Evolutionary conservation across 2,113 vertebrate genomes (phyloP).

Genomic region (Python bivittatus): DNA sequence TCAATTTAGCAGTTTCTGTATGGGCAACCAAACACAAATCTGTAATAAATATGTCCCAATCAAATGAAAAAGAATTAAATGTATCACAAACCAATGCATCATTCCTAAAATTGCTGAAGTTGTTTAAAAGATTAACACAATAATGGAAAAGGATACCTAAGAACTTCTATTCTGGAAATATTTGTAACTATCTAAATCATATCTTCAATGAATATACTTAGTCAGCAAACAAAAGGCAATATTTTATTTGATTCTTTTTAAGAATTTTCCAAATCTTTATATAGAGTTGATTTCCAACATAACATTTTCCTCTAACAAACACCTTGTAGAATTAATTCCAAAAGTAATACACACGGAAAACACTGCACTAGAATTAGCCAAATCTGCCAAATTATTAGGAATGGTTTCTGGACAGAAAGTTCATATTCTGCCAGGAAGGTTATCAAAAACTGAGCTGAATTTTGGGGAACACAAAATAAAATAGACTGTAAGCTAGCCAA

Average conservation of each 20-base stretch:
- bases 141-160: slow-evolving; percentile 32
- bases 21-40: slow-evolving; percentile 11
- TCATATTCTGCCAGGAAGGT: not conserved
- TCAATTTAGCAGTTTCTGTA: slow-evolving; percentile 48
- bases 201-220: not conserved
- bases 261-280: not conserved
- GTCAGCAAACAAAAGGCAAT: slow-evolving; percentile 27
- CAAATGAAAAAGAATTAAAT: slow-evolving; percentile 49
- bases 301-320: not conserved
- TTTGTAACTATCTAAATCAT: slow-evolving; percentile 1
- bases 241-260: slow-evolving; percentile 20
- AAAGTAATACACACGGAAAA: not conserved
- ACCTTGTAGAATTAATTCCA: not conserved
- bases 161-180: not conserved
- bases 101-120: slow-evolving; percentile 34
- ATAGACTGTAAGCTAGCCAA: not conserved
- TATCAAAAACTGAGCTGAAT: not conserved
- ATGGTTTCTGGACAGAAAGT: not conserved
- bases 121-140: slow-evolving; percentile 35
- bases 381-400: not conserved
- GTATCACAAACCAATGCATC: slow-evolving; percentile 30
- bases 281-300: not conserved
- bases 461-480: not conserved
- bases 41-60: slow-evolving; percentile 38
- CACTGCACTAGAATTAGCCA: not conserved